Evolutionary conservation across 2,888 invertebrate genomes (phyloP), one percentile per base, ranked within the genome.

Genomic region (Troides helena): DNA sequence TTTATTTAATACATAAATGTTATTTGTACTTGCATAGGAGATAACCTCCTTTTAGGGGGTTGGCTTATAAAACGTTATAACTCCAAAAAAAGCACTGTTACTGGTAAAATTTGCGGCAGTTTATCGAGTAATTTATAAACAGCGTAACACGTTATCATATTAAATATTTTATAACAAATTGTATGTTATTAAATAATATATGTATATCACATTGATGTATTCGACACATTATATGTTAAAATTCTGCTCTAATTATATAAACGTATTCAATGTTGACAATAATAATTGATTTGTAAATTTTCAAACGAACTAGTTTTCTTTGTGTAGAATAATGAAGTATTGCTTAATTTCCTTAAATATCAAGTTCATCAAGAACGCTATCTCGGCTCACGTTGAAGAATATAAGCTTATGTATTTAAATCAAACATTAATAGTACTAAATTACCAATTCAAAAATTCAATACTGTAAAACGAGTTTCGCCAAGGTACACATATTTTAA

Each of bases 381-480:
- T 53, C 23, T 63, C 62, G 57, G 61, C 23, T 62, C 39, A 63
- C 46, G 46, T 62, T 46, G 21, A 57, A 59, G 25, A 56, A 57
- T 7, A 62, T 68, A 68, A 68, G 62, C 58, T 18, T 68, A 68
- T 63, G 68, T 68, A 68, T 63, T 63, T 68, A 68, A 62, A 58
- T 63, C 68, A 68, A 68, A 43, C 59, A 63, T 30, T 64, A 50
- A 64, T 65, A 56, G 64, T 36, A 56, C 53, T 53, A 60, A 64
- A 64, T 64, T 68, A 53, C 62, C 23, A 18, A 67, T 67, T 67
- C 10, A 67, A 43, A 14, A 62, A 62, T 62, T 67, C 57, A 23
- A 67, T 21, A 23, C 53, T 21, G 43, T 23, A 62, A 67, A 67
- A 61, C 53, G 23, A 61, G 61, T 67, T 39, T 61, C 12, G n/a